Conservation (phyloP, 2,797 vertebrate genomes). For the Salmo trutta region DNA sequence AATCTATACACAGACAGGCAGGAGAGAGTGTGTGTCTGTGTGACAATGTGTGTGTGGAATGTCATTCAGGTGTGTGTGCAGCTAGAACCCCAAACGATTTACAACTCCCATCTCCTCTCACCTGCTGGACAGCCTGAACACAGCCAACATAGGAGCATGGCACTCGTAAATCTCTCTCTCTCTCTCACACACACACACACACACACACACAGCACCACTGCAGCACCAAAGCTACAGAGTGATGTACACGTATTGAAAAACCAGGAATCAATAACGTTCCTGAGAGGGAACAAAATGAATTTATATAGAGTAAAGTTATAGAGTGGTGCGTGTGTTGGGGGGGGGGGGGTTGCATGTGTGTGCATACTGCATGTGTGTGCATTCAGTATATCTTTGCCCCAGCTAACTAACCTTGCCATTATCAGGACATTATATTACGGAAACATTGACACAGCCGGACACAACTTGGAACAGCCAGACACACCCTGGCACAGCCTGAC, state of each 20-base stretch:
- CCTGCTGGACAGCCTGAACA: slow-evolving; percentile 37
- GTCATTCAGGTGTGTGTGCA: slow-evolving; percentile 37
- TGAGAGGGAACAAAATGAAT: not conserved
- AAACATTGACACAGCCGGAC: too few relatives aligned
- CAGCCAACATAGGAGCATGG: not conserved
- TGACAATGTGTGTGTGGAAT: slow-evolving; percentile 34
- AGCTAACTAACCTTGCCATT: too few relatives aligned
- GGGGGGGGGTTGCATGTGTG: too few relatives aligned
- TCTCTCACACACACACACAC: slow-evolving; percentile 16
- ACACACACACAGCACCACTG: slow-evolving; percentile 4
- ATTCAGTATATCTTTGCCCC: not conserved
- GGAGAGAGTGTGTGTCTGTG: slow-evolving; percentile 29
- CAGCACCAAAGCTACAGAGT: too few relatives aligned
- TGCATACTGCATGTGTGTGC: too few relatives aligned
- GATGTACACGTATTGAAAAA: not conserved
- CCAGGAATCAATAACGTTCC: slow-evolving; percentile 46
- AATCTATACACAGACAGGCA: slow-evolving; percentile 37
- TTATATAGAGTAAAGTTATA: not conserved
- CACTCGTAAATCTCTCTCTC: slow-evolving; percentile 44
- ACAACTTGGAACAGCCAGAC: too few relatives aligned
- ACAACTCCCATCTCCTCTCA: slow-evolving; percentile 26
- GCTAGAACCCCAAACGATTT: slow-evolving; percentile 15
- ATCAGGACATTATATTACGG: too few relatives aligned
- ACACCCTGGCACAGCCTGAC: too few relatives aligned
- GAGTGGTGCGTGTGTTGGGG: not conserved